phyloP scores from a whole-genome alignment of 2,888 invertebrate genomes.

The Rugalucina vietnamica region DNA sequence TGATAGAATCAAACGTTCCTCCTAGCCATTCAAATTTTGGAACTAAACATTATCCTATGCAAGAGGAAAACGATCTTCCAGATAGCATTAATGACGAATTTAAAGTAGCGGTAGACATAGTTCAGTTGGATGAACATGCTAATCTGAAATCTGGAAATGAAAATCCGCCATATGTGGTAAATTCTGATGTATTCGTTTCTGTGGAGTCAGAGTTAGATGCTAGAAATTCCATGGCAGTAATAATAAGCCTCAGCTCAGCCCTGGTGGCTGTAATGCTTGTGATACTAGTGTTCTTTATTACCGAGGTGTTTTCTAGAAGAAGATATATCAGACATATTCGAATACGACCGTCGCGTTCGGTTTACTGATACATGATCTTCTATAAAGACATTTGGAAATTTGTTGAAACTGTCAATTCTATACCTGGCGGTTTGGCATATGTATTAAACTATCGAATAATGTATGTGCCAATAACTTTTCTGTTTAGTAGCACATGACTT shows the following conservation, averaged over 20 bases:
- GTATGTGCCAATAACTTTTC: too few relatives aligned
- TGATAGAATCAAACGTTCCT: neutral
- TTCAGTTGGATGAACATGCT: constrained; percentile 15
- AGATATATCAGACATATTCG: constrained; percentile 22
- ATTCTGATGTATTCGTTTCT: neutral
- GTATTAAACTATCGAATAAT: too few relatives aligned
- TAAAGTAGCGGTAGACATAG: constrained; percentile 27
- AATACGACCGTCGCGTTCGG: constrained; percentile 33
- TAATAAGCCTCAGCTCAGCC: constrained; percentile 18
- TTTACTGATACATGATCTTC: too few relatives aligned
- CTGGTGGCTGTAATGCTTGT: constrained; percentile 18
- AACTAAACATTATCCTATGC: neutral
- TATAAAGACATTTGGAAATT: too few relatives aligned
- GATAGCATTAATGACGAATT: constrained; percentile 20
- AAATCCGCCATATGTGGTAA: constrained; percentile 17
- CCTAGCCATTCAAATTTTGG: neutral
- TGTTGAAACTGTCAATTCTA: too few relatives aligned
- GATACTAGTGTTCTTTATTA: constrained; percentile 27
- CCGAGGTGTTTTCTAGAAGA: constrained; percentile 21
- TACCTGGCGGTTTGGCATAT: too few relatives aligned
- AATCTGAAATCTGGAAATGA: neutral
- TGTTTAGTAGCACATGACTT: too few relatives aligned
- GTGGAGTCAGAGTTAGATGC: constrained; percentile 2
- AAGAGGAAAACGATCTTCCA: too few relatives aligned
- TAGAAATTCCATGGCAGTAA: constrained; percentile 21